Base-by-base conservation (phyloP, 2,888 invertebrate genomes). In the Pyrocoelia pectoralis region DNA sequence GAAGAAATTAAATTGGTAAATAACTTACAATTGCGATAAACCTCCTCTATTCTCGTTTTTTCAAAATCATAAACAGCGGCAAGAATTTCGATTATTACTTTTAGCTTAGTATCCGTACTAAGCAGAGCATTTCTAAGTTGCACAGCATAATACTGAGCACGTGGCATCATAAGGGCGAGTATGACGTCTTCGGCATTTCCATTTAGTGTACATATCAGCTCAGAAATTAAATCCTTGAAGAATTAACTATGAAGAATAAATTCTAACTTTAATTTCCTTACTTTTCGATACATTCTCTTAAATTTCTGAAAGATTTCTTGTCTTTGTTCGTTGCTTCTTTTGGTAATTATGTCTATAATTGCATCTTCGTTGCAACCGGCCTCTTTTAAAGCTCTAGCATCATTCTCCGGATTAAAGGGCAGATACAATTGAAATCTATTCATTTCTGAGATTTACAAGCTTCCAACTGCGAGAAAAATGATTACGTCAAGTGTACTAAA, bases 151-250 rank as follows among this genome's bases (percentile, higher is more conserved):
- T 87, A 94, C 77, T 94, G 92, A 0, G 90, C 88, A 19, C 91
- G 84, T 1, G 92, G 93, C 18, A 91, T 92, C 89, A 96, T 91
- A 54, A 97, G 81, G 0, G 93, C 94, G 4, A 95, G 80, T 0
- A 95, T 80, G 0, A 93, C 86, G 65, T 93, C 91, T 76, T 96
- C 93, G 76, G 97, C 95, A 75, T 92, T 90, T 2, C 96, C 96
- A 70, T 89, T 89, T 28, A 95, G 86, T 80, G 97, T 97, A 72
- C 94, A 92, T 81, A 94, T 94, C 70, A 95, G 81, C 74, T 95
- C 93, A 38, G 90, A 89, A 49, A 93, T 86, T 17, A 95, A 83
- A 76, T 92, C 92, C 85, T 89, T 73, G 51, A 69, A 70, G 29
- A 5, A 33, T n/a, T 33, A 3, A n/a, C 33, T 2, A 6, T 33